A percentile compares a stretch with the other conserved stretches of the same genome.
phyloP scores from a whole-genome alignment of 1,140 invertebrate species.

The Camponotus pennsylvanicus region DNA sequence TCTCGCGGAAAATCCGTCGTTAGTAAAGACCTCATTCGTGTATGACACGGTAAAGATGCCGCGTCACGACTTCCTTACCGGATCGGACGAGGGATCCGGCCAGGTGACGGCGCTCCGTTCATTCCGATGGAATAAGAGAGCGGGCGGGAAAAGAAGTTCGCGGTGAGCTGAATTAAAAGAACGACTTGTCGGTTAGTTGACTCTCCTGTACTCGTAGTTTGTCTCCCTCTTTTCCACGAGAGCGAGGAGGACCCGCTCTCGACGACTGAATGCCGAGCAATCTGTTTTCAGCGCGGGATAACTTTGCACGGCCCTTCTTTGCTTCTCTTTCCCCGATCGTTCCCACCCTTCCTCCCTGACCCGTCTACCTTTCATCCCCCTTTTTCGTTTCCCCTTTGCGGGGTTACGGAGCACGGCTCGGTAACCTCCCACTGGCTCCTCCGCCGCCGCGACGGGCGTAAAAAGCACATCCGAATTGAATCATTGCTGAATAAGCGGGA shows the following conservation, averaged over 20 bases:
- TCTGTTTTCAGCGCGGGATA: conserved; percentile 83
- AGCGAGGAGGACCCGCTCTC: not conserved
- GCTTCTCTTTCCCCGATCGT: conserved; percentile 19
- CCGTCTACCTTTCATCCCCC: conserved; percentile 51
- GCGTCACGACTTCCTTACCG: conserved; percentile 67
- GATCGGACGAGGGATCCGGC: conserved; percentile 41
- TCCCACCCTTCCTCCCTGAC: not conserved
- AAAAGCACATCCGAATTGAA: conserved; percentile 87
- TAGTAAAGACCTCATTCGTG: conserved; percentile 38
- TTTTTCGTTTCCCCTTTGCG: conserved; percentile 72
- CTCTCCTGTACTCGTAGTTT: conserved; percentile 70
- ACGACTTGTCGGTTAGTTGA: conserved; percentile 85
- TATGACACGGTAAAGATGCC: conserved; percentile 57
- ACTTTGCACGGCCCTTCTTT: conserved; percentile 72
- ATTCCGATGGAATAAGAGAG: not conserved
- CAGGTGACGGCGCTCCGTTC: conserved; percentile 54
- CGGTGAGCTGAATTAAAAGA: conserved; percentile 82
- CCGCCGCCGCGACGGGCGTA: conserved; percentile 80
- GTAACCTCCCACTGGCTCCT: conserved; percentile 80
- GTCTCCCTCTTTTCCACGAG: conserved; percentile 65
- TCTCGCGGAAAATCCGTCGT: conserved; percentile 40
- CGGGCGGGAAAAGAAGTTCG: conserved; percentile 68
- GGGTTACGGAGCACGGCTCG: conserved; percentile 75
- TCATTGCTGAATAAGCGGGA: conserved; percentile 87
- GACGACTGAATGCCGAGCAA: conserved; percentile 78